Evolutionary conservation across 2,888 invertebrate genomes (phyloP).

Genomic region (Apamea sordens): DNA sequence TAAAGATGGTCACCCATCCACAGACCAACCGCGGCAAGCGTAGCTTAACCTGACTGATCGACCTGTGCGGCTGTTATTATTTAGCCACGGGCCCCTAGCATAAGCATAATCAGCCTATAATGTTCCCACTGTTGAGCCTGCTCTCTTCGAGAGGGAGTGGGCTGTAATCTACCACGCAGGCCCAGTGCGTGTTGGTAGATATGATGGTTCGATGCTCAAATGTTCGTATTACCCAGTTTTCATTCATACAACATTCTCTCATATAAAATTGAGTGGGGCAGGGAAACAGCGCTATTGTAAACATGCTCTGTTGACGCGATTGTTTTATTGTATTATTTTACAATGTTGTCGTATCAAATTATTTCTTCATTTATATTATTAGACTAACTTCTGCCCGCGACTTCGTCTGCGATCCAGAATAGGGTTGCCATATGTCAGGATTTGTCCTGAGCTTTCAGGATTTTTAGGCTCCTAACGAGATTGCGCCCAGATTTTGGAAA

Average conservation of each 20-base stretch:
- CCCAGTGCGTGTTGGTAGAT: neutral
- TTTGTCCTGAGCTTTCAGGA: no score
- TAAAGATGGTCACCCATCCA: no score
- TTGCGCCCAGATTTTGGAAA: no score
- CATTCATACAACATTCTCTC: constrained; percentile 39
- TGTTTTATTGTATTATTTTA: constrained; percentile 21
- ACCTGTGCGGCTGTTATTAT: no score
- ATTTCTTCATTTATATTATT: constrained; percentile 5
- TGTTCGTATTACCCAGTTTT: constrained; percentile 32
- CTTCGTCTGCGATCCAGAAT: neutral
- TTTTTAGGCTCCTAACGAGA: no score
- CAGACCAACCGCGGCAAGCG: no score
- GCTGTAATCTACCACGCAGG: neutral
- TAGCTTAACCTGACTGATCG: no score
- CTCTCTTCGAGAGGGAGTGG: no score
- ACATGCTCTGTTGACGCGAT: constrained; percentile 17
- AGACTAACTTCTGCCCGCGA: neutral
- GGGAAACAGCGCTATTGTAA: constrained; percentile 23
- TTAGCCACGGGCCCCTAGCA: no score
- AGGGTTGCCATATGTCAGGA: neutral
- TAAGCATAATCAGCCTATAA: neutral
- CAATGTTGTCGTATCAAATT: neutral
- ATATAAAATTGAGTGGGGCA: constrained; percentile 18
- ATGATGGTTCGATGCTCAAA: constrained; percentile 5
- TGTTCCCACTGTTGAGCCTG: neutral